Evolutionary conservation across 2,888 invertebrate genomes (phyloP).

Genomic region (Entomobrya multifasciata): DNA sequence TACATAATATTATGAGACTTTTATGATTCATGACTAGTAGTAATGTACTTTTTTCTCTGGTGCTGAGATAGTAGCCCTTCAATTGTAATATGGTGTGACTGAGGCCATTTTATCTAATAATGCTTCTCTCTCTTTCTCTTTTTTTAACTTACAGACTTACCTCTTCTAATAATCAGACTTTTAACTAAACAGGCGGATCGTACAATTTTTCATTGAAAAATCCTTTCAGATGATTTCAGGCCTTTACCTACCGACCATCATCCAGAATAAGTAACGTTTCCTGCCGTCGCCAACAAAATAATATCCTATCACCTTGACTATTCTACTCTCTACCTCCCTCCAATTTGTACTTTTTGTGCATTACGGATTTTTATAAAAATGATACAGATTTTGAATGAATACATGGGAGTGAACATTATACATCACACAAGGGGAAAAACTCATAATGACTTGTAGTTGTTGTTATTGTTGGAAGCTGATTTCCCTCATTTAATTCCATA

Average conservation of each 20-base stretch:
- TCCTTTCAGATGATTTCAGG: not conserved
- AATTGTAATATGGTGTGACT: too few relatives aligned
- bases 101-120: too few relatives aligned
- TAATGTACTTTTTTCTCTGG: too few relatives aligned
- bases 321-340: not conserved
- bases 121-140: too few relatives aligned
- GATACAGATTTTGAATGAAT: conserved; percentile 5
- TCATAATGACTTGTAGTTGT: conserved; percentile 24
- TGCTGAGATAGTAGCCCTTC: too few relatives aligned
- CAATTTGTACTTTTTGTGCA: not conserved
- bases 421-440: not conserved
- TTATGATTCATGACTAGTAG: not conserved
- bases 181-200: conserved; percentile 24
- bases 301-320: not conserved
- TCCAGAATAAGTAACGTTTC: conserved; percentile 33
- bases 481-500: conserved; percentile 59
- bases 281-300: not conserved
- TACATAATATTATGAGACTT: too few relatives aligned
- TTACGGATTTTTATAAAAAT: not conserved
- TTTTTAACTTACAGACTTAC: too few relatives aligned
- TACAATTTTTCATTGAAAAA: conserved; percentile 34
- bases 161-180: not conserved
- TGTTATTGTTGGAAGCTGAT: conserved; percentile 40
- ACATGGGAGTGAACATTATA: conserved; percentile 18
- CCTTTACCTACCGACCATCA: not conserved